phyloP scores from a whole-genome alignment of 2,113 vertebrate species.

The Anseranas semipalmata region DNA sequence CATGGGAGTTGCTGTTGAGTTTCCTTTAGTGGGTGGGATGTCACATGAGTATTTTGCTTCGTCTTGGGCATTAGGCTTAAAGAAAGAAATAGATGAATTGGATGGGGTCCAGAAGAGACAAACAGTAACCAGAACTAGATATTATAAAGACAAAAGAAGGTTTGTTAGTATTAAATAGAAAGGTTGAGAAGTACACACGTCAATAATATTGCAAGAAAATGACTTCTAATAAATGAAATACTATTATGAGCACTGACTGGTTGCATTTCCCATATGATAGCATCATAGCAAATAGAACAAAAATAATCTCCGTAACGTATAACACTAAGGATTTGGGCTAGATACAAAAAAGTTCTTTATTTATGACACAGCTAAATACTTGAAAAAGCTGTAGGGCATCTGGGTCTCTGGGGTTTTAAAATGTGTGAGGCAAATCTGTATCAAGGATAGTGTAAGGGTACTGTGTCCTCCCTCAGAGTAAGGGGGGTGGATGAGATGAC shows the following conservation, averaged over 20 bases:
- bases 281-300: neutral
- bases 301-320: neutral
- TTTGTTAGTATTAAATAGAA: neutral
- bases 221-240: neutral
- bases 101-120: neutral
- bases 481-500: neutral
- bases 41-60: neutral
- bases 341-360: neutral
- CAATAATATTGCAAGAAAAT: neutral
- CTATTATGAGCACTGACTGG: neutral
- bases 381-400: neutral
- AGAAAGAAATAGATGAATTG: neutral
- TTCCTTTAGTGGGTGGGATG: neutral
- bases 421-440: neutral
- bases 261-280: neutral
- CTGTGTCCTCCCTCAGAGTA: neutral
- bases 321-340: neutral
- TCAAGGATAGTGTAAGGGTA: neutral
- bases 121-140: neutral
- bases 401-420: neutral
- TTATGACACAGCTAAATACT: neutral
- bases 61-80: neutral
- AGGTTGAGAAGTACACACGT: neutral
- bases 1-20: neutral
- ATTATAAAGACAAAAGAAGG: neutral